Conservation (phyloP, 2,113 vertebrate genomes). For the Python bivittatus region DNA sequence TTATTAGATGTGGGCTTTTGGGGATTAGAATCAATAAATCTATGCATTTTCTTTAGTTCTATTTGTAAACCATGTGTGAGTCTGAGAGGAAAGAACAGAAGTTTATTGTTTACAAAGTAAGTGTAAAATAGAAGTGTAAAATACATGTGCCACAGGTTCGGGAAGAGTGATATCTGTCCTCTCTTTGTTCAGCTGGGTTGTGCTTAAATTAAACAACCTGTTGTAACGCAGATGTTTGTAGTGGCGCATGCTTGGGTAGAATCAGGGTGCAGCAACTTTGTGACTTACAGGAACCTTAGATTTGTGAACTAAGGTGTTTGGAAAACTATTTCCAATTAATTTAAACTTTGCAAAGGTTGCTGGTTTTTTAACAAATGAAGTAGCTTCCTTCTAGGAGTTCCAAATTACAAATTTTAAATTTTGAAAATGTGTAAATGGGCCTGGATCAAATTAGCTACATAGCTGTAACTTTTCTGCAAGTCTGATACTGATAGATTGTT, state of each 20-base stretch:
- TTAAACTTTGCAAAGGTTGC: background rate
- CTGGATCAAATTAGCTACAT: background rate
- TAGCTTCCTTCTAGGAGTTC: background rate
- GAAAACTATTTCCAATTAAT: background rate
- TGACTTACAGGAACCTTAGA: background rate
- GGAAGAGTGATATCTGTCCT: background rate
- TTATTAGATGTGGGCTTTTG: rapidly evolving
- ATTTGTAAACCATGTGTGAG: background rate
- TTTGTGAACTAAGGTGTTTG: background rate
- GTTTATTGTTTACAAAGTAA: conserved; percentile 14
- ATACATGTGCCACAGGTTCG: background rate
- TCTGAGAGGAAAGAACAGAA: background rate
- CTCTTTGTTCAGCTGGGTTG: conserved; percentile 62
- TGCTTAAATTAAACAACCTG: conserved; percentile 38
- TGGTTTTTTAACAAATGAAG: background rate
- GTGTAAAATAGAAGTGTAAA: background rate
- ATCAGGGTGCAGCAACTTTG: background rate
- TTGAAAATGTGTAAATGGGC: background rate
- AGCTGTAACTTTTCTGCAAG: background rate
- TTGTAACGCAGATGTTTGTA: conserved; percentile 33
- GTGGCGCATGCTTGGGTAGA: conserved; percentile 29
- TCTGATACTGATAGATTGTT: background rate
- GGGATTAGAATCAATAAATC: background rate
- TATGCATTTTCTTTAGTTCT: background rate
- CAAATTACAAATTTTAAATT: background rate